Base-by-base conservation (phyloP, 2,797 vertebrate genomes). In the Sebastes alutus region DNA sequence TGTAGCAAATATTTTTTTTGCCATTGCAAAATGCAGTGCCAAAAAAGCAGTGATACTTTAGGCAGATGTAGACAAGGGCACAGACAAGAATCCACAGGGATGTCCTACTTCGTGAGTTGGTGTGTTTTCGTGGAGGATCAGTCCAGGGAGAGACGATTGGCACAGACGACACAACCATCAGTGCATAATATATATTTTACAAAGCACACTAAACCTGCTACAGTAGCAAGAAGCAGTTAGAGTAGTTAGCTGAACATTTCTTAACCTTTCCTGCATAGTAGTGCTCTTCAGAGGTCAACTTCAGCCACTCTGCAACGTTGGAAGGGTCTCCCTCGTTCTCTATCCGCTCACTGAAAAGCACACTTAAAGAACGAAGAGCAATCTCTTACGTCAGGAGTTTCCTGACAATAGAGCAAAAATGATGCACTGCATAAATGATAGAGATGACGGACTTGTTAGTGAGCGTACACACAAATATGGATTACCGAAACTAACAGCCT, bases 151-250 rank as follows among this genome's bases (percentile, higher is more conserved):
- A 87, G 49, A 38, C 38, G 46, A 35, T 5, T 54, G 72, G 85
- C 85, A 78, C 73, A 75, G 58, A 77, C 59, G 20, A 63, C 38
- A 73, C 75, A 65, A 33, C 69, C 70, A 32, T 78, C 76, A 65
- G 84, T 78, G 78, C 76, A 68, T 49, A 18, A 49, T 49, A 49
- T 81, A 68, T 73, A 73, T 62, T 73, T 78, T 35, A 78, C 75
- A 73, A 91, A 92, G 92, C 92, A 93, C 91, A 92, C 33, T 35
- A 67, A 82, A 81, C 66, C 77, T 72, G 86, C 79, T 77, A 4
- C 62, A 32, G 46, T 65, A 84, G 78, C 64, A 33, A 74, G 54
- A 74, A 78, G 84, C 77, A 46, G 49, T 55, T 62, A 32, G 46
- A 73, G 54, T 79, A 85, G 87, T 74, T 78, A 72, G 65, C 73